These are phyloP conservation scores for Rhodeus uyekii DNA, from an alignment of 2,797 vertebrate species.

Conservation along the genomic window DNA sequence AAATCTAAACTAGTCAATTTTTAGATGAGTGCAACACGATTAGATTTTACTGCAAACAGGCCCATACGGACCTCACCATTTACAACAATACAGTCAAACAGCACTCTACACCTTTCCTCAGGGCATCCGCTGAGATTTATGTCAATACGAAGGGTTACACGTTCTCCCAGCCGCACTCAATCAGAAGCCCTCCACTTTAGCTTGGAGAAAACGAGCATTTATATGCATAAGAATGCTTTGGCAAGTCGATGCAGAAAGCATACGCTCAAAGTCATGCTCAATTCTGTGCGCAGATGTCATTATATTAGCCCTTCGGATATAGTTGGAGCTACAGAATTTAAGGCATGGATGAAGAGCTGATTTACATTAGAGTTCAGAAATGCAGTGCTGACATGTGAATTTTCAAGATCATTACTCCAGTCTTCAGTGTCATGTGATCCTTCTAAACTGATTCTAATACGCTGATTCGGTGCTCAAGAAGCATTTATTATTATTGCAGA, in stretches of 20 bases:
- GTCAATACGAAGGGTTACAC: background rate
- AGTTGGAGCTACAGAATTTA: background rate
- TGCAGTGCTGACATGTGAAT: background rate
- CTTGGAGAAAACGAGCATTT: constrained; percentile 28
- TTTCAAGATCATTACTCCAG: background rate
- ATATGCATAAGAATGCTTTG: constrained; percentile 27
- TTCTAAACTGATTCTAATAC: background rate
- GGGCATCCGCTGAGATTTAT: constrained; percentile 22
- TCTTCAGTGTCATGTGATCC: background rate
- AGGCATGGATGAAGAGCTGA: constrained; percentile 11
- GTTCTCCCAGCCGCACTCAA: constrained; percentile 7
- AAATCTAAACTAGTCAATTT: background rate
- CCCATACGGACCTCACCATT: constrained; percentile 15
- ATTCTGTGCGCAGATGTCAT: background rate
- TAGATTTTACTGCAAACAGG: constrained; percentile 6
- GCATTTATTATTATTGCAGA: background rate
- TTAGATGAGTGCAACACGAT: background rate
- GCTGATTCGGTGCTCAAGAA: background rate
- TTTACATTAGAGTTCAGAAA: background rate
- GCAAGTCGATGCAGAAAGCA: constrained; percentile 12
- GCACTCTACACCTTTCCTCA: background rate
- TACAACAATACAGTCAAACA: constrained; percentile 28
- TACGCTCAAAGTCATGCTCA: background rate
- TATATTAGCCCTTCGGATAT: constrained; percentile 2
- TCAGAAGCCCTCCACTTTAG: background rate